phyloP scores from a whole-genome alignment of 37 sponge, comb jelly and placozoan genomes.

The Spongilla lacustris region DNA sequence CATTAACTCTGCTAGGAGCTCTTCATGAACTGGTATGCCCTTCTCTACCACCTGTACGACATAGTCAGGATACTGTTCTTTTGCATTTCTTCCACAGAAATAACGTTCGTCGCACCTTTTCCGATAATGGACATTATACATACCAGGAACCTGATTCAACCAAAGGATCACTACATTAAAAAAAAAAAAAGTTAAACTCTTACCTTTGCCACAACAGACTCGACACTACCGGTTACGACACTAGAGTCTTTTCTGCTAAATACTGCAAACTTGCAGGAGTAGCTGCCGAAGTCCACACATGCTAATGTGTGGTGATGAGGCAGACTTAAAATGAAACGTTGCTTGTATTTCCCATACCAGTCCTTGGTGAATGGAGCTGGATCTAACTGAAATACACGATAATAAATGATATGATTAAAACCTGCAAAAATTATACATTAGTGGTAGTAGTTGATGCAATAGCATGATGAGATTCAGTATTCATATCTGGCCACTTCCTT shows the following conservation, averaged over 20 bases:
- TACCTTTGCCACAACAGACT: slow-evolving; percentile 28
- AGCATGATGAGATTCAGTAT: slow-evolving; percentile 6
- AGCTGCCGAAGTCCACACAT: slow-evolving; percentile 30
- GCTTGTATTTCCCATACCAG: slow-evolving; percentile 42
- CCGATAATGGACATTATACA: slow-evolving; percentile 41
- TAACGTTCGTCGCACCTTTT: slow-evolving; percentile 16
- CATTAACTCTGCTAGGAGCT: slow-evolving; percentile 15
- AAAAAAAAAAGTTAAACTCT: too few species aligned
- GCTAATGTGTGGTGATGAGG: background rate
- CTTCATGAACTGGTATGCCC: slow-evolving; percentile 12
- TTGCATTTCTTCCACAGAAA: slow-evolving; percentile 45
- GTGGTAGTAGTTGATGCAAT: too few species aligned
- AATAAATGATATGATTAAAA: too few species aligned
- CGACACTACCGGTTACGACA: background rate
- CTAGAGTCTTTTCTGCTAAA: background rate
- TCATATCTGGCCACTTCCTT: background rate
- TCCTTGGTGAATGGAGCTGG: slow-evolving; percentile 24
- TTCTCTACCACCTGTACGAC: slow-evolving; percentile 1
- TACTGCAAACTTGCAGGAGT: slow-evolving; percentile 36
- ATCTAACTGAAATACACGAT: too few species aligned
- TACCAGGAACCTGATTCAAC: slow-evolving; percentile 29
- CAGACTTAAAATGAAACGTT: background rate
- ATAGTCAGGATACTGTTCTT: slow-evolving; percentile 3
- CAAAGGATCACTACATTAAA: too few species aligned
- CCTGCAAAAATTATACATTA: too few species aligned